Conservation (phyloP, 2,888 invertebrate genomes). For the Eupsilia transversa region DNA sequence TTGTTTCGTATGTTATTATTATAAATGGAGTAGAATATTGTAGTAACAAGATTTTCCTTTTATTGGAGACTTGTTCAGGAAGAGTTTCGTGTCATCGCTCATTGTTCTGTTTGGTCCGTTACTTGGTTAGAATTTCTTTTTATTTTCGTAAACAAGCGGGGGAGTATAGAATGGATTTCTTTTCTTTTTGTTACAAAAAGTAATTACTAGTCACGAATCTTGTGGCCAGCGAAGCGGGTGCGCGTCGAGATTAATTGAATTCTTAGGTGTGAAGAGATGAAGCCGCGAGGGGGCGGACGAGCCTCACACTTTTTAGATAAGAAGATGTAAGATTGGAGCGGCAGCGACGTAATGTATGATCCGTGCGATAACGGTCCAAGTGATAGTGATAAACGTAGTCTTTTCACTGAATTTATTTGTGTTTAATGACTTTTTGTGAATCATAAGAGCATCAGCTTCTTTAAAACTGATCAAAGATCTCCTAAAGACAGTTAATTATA, state of each 20-base stretch:
- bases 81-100: conserved; percentile 78
- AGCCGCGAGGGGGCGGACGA: conserved; percentile 71
- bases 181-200: conserved; percentile 83
- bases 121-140: conserved; percentile 74
- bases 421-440: background rate
- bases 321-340: conserved; percentile 62
- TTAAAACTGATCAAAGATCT: background rate
- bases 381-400: conserved; percentile 1
- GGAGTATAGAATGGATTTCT: conserved; percentile 72
- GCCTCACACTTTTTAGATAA: conserved; percentile 74
- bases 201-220: conserved; percentile 88
- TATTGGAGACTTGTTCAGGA: conserved; percentile 68
- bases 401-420: conserved; percentile 12
- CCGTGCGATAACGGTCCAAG: conserved; percentile 41
- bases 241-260: conserved; percentile 88
- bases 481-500: no score
- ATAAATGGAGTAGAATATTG: conserved; percentile 68
- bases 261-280: conserved; percentile 87
- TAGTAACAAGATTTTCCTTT: conserved; percentile 66
- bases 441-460: background rate
- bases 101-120: conserved; percentile 80
- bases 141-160: conserved; percentile 75
- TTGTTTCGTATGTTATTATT: conserved; percentile 73
- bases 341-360: conserved; percentile 59
- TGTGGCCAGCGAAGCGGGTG: conserved; percentile 80